Evolutionary conservation across 2,888 invertebrate species (phyloP).

Genomic region (Temnothorax unifasciatus): DNA sequence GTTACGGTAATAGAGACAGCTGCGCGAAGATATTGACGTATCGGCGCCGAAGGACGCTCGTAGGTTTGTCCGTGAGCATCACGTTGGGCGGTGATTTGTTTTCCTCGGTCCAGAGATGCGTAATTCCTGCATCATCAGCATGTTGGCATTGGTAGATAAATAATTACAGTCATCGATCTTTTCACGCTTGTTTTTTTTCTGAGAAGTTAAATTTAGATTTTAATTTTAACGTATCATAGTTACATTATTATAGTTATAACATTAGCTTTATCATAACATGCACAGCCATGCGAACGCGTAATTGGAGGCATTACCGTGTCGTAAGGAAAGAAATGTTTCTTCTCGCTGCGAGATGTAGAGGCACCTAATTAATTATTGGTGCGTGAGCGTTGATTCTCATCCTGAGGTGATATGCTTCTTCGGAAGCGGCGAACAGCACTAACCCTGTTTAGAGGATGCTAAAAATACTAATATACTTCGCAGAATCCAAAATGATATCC

Average conservation of each 20-base stretch:
- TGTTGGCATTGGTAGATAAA: conserved; percentile 39
- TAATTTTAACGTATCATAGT: not conserved
- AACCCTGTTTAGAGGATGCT: not conserved
- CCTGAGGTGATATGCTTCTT: not conserved
- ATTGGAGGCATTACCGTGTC: conserved; percentile 29
- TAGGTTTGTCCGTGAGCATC: conserved; percentile 74
- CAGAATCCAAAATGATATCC: not conserved
- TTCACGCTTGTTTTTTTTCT: not conserved
- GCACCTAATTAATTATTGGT: conserved; percentile 55
- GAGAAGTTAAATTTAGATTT: not conserved
- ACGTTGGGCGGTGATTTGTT: conserved; percentile 61
- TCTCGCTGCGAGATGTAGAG: not conserved
- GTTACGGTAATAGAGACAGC: conserved; percentile 36
- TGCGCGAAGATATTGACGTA: conserved; percentile 59
- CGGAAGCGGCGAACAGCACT: not conserved
- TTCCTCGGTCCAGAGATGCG: conserved; percentile 15
- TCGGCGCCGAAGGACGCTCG: conserved; percentile 78
- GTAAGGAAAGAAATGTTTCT: conserved; percentile 16
- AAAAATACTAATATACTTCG: not conserved
- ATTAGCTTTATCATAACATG: not conserved
- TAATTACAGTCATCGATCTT: not conserved
- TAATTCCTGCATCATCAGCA: conserved; percentile 25
- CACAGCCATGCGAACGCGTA: not conserved
- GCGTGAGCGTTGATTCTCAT: conserved; percentile 43
- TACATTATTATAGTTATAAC: not conserved